phyloP scores from a whole-genome alignment of 35 echinoderm and acorn worm species.

The Anneissia japonica region DNA sequence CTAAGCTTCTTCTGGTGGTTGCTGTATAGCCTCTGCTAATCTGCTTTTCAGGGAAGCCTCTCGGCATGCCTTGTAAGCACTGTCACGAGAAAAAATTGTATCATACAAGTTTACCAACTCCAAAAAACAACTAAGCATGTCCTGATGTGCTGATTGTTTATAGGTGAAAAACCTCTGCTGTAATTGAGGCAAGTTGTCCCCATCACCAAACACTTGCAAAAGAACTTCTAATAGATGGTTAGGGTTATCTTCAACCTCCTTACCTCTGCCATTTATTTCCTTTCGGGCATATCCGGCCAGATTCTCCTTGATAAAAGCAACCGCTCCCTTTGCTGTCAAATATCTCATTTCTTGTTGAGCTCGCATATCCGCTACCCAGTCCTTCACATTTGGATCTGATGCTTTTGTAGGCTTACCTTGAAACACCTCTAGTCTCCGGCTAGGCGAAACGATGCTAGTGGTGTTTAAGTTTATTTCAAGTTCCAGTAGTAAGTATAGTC shows the following conservation, averaged over 20 bases:
- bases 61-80: not conserved
- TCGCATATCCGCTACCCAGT: conserved; percentile 47
- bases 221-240: conserved; percentile 43
- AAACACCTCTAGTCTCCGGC: conserved; percentile 46
- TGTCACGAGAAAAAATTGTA: not conserved
- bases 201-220: conserved; percentile 67
- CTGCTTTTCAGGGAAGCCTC: conserved; percentile 1
- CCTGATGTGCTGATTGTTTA: not conserved
- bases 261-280: conserved; percentile 40
- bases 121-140: not conserved
- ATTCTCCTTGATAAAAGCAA: conserved; percentile 43
- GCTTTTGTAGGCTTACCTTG: not conserved
- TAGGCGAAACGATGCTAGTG: not conserved
- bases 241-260: not conserved
- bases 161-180: conserved; percentile 30
- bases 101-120: conserved; percentile 10
- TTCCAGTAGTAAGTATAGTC: no score
- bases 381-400: conserved; percentile 27
- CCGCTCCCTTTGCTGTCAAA: not conserved
- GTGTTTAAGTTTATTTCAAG: no score
- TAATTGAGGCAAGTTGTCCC: conserved; percentile 21
- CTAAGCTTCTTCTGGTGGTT: not conserved
- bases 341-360: conserved; percentile 27
- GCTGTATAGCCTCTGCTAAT: not conserved
- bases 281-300: conserved; percentile 46